Percentiles rank a stretch among this genome's conserved stretches.
Conservation (phyloP, 1,140 invertebrate species). For the Papilio polyxenes region DNA sequence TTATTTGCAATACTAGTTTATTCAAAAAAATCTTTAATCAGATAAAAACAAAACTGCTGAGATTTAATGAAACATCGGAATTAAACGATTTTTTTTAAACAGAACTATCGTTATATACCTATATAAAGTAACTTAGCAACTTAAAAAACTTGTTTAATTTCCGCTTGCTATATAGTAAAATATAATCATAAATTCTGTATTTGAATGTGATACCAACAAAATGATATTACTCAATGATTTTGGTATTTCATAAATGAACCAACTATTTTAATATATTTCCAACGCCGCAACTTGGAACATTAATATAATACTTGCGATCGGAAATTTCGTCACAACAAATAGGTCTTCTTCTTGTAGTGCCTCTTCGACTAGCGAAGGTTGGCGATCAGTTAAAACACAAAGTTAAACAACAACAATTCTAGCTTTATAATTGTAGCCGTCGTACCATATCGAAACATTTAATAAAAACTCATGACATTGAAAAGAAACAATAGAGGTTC, state of each 20-base stretch:
- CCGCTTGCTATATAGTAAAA: background rate
- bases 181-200: background rate
- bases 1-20: too few species aligned
- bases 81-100: background rate
- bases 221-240: background rate
- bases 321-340: background rate
- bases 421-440: background rate
- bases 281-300: background rate
- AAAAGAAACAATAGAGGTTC: constrained; percentile 8
- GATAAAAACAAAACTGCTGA: too few species aligned
- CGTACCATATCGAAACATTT: background rate
- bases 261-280: background rate
- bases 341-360: too few species aligned
- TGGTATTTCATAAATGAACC: background rate
- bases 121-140: background rate
- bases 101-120: background rate
- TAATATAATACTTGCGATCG: background rate
- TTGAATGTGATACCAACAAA: background rate
- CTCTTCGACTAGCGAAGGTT: too few species aligned
- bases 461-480: background rate
- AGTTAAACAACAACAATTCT: background rate
- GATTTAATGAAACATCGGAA: background rate
- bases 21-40: too few species aligned
- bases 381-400: background rate
- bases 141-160: background rate